Conservation (phyloP, 2,888 invertebrate genomes). For the Proisotoma minuta region DNA sequence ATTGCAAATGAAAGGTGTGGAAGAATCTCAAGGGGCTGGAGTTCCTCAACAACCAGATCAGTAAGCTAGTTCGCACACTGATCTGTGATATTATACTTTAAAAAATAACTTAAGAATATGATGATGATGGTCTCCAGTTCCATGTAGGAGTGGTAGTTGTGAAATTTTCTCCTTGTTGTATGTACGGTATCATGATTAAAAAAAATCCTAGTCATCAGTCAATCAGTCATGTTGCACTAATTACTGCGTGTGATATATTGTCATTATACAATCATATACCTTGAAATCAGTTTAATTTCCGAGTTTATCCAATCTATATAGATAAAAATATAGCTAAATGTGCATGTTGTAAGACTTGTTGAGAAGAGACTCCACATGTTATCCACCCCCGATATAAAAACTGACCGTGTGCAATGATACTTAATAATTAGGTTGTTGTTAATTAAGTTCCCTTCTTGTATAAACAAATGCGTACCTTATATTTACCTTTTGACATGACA, state of each 20-base stretch:
- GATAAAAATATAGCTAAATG: slow-evolving; percentile 8
- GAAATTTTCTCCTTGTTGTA: slow-evolving; percentile 12
- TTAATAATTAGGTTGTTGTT: no score
- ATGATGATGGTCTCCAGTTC: slow-evolving; percentile 14
- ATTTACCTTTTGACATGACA: neutral
- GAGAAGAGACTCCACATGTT: neutral
- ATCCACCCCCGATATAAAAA: no score
- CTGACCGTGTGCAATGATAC: no score
- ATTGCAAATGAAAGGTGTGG: slow-evolving; percentile 9
- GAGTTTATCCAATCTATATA: no score
- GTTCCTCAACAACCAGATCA: slow-evolving; percentile 9
- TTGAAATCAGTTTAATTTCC: no score
- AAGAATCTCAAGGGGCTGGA: neutral
- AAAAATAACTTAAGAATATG: neutral
- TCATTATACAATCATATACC: slow-evolving; percentile 14
- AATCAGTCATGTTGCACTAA: slow-evolving; percentile 17
- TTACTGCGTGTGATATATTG: slow-evolving; percentile 12
- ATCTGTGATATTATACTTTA: slow-evolving; percentile 12
- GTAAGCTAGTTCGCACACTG: neutral
- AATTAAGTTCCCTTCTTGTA: neutral
- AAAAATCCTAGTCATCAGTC: slow-evolving; percentile 12
- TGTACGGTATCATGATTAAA: slow-evolving; percentile 14
- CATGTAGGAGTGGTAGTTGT: slow-evolving; percentile 9
- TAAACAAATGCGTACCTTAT: neutral
- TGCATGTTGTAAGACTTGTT: neutral